Evolutionary conservation across 2,888 invertebrate genomes (phyloP).

Genomic region (Chalcosyrphus nemorum): DNA sequence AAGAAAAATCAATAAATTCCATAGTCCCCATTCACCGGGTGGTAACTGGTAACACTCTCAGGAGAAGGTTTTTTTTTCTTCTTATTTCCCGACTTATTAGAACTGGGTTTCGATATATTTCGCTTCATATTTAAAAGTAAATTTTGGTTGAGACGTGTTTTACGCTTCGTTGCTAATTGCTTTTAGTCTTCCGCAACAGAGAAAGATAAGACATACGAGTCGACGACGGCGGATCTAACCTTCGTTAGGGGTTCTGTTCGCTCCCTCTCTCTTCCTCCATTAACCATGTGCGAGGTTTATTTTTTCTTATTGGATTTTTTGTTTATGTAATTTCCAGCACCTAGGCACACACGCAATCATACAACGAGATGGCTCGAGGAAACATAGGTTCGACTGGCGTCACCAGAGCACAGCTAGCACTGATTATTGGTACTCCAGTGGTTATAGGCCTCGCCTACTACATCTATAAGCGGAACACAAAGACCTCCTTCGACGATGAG

Average conservation of each 20-base stretch:
- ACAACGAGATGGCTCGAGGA: conserved; percentile 47
- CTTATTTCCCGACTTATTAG: neutral
- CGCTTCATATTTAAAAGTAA: too few species aligned
- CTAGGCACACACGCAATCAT: too few species aligned
- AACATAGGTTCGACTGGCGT: conserved; percentile 77
- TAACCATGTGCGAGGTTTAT: conserved; percentile 57
- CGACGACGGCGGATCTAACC: conserved; percentile 67
- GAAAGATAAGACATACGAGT: conserved; percentile 33
- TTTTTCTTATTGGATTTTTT: conserved; percentile 13
- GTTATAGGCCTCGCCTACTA: conserved; percentile 92
- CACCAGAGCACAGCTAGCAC: conserved; percentile 93
- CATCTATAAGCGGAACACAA: conserved; percentile 75
- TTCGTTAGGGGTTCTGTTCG: conserved; percentile 13
- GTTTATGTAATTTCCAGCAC: conserved; percentile 65
- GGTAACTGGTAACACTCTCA: neutral
- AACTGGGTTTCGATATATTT: too few species aligned
- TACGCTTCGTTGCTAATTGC: conserved; percentile 42
- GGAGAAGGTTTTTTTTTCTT: neutral
- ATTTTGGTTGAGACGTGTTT: neutral
- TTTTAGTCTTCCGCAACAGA: neutral
- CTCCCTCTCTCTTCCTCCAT: neutral
- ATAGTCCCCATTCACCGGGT: conserved; percentile 48
- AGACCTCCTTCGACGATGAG: conserved; percentile 67
- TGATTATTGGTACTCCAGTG: conserved; percentile 91
- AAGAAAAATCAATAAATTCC: conserved; percentile 50